Evolutionary conservation across 2,797 vertebrate genomes (phyloP).

Genomic region (Neolamprologus multifasciatus): DNA sequence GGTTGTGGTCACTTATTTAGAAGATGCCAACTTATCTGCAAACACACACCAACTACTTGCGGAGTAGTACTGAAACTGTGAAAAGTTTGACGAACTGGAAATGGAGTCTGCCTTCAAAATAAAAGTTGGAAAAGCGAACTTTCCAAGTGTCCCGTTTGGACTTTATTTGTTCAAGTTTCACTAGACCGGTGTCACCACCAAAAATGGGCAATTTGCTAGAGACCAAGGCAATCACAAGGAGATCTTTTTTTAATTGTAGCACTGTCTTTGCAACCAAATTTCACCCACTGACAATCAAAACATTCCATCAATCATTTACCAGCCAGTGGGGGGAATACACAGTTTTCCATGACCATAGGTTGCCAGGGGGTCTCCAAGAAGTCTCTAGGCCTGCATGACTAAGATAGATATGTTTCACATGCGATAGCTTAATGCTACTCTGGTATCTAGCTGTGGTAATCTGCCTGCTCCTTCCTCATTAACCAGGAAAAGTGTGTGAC

Average conservation of each 20-base stretch:
- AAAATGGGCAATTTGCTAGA: neutral
- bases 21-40: neutral
- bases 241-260: neutral
- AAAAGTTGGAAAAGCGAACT: neutral
- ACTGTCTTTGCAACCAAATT: neutral
- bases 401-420: neutral
- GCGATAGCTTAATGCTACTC: neutral
- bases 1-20: neutral
- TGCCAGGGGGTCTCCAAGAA: neutral
- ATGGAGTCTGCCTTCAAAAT: neutral
- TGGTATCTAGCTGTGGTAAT: neutral
- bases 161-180: neutral
- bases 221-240: neutral
- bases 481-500: neutral
- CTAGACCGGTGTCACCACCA: neutral
- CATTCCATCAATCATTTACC: rapidly evolving
- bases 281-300: neutral
- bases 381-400: neutral
- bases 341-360: neutral
- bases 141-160: neutral
- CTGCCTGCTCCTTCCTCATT: neutral
- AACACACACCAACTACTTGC: neutral
- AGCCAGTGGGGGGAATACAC: neutral
- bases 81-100: rapidly evolving
- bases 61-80: neutral